phyloP scores from a whole-genome alignment of 2,888 invertebrate species.

The Ernsta delagoae region DNA sequence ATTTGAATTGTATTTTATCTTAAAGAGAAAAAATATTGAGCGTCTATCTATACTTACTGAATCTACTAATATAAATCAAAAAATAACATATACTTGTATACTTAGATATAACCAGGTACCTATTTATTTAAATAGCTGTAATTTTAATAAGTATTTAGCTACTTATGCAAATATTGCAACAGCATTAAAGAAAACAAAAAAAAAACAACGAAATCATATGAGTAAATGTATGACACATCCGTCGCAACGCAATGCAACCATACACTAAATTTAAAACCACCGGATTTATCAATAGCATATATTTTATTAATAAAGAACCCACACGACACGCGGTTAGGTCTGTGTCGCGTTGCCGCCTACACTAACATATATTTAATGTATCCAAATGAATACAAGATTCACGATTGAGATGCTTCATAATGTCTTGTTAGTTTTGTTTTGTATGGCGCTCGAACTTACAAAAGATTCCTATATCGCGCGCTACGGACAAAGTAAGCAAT shows the following conservation, averaged over 20 bases:
- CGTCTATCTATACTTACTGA: too few species aligned
- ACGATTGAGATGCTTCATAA: conserved; percentile 4
- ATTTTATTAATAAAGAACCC: conserved; percentile 18
- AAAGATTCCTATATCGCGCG: neutral
- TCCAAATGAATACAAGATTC: conserved; percentile 2
- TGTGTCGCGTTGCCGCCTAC: conserved; percentile 1
- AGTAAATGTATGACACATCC: too few species aligned
- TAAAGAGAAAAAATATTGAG: too few species aligned
- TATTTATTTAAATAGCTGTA: too few species aligned
- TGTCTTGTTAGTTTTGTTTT: conserved; percentile 6
- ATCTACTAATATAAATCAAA: too few species aligned
- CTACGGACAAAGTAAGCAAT: neutral
- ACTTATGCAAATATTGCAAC: too few species aligned
- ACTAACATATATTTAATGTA: neutral
- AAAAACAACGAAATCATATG: too few species aligned
- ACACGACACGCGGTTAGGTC: conserved; percentile 1
- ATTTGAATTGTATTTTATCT: too few species aligned
- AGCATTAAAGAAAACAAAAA: too few species aligned
- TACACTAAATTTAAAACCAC: conserved; percentile 15
- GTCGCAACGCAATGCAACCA: conserved; percentile 5
- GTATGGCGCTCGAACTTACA: conserved; percentile 1
- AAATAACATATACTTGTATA: too few species aligned
- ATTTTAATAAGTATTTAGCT: too few species aligned
- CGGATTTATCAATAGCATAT: conserved; percentile 8
- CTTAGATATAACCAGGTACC: too few species aligned